Percentiles rank a stretch among this genome's conserved stretches.
Evolutionary conservation across 2,888 invertebrate genomes (phyloP).

Genomic region (Rosalia funebris): DNA sequence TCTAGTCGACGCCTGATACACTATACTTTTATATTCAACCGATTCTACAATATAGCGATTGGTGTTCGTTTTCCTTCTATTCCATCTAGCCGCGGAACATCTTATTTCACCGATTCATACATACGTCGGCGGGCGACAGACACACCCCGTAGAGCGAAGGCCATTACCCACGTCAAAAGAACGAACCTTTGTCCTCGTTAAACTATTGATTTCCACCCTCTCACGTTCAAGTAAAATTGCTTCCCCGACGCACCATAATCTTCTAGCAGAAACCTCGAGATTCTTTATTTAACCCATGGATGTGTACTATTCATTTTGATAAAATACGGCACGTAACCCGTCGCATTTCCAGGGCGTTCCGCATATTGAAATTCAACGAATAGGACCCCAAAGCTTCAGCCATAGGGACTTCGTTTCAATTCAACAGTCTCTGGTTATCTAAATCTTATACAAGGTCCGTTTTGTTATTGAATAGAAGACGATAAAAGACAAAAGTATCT

Average conservation of each 20-base stretch:
- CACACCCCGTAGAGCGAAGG: slow-evolving; percentile 28
- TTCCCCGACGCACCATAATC: slow-evolving; percentile 50
- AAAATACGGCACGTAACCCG: slow-evolving; percentile 38
- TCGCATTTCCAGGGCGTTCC: not conserved
- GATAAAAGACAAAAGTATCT: too few species aligned
- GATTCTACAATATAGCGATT: too few species aligned
- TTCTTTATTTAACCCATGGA: slow-evolving; percentile 47
- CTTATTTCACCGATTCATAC: too few species aligned
- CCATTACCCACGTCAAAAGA: slow-evolving; percentile 45
- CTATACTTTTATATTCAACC: too few species aligned
- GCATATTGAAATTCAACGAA: not conserved
- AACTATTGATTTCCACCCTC: slow-evolving; percentile 53
- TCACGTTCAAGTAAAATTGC: slow-evolving; percentile 50
- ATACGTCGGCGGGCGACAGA: not conserved
- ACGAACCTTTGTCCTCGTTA: slow-evolving; percentile 48
- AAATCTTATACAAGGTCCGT: too few species aligned
- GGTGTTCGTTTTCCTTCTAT: too few species aligned
- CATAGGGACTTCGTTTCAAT: too few species aligned
- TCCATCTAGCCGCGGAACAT: too few species aligned
- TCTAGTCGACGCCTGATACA: too few species aligned
- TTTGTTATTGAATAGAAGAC: too few species aligned
- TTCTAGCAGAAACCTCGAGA: slow-evolving; percentile 46
- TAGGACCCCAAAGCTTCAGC: not conserved
- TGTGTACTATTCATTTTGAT: slow-evolving; percentile 45
- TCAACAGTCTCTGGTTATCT: too few species aligned